A percentile compares a stretch with the other conserved stretches of the same genome.
phyloP scores from a whole-genome alignment of 2,113 vertebrate genomes.

The Axis porcinus region DNA sequence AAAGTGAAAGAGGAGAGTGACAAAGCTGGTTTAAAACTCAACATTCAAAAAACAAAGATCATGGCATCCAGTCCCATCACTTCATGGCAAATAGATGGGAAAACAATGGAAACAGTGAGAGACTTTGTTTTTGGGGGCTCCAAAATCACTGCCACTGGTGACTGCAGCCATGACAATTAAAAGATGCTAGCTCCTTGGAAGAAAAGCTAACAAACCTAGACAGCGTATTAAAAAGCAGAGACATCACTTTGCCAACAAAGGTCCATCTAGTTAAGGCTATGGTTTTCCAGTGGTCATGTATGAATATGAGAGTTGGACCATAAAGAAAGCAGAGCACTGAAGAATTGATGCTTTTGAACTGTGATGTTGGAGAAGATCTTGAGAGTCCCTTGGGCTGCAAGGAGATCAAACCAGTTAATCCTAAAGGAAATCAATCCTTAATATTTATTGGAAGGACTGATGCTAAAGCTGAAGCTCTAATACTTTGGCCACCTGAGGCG shows the following conservation, averaged over 20 bases:
- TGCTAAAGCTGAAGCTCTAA: background rate
- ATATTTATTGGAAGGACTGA: background rate
- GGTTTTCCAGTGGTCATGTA: background rate
- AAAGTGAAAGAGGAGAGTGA: background rate
- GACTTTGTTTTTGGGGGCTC: background rate
- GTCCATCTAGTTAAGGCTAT: background rate
- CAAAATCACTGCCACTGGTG: background rate
- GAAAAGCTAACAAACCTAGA: background rate
- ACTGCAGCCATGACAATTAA: background rate
- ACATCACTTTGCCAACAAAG: background rate
- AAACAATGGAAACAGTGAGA: background rate
- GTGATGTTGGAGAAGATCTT: background rate
- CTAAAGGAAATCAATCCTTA: background rate
- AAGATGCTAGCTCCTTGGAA: background rate
- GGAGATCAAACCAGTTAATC: background rate
- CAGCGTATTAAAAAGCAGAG: background rate
- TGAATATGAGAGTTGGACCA: background rate
- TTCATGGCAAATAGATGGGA: background rate
- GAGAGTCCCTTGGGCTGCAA: background rate
- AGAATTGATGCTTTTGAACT: background rate
- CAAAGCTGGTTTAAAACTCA: background rate
- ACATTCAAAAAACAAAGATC: background rate
- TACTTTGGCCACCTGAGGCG: background rate
- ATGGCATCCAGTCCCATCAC: background rate
- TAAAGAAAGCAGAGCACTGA: background rate